Conservation (phyloP, 2,888 invertebrate species). For the Cheilosia variabilis region DNA sequence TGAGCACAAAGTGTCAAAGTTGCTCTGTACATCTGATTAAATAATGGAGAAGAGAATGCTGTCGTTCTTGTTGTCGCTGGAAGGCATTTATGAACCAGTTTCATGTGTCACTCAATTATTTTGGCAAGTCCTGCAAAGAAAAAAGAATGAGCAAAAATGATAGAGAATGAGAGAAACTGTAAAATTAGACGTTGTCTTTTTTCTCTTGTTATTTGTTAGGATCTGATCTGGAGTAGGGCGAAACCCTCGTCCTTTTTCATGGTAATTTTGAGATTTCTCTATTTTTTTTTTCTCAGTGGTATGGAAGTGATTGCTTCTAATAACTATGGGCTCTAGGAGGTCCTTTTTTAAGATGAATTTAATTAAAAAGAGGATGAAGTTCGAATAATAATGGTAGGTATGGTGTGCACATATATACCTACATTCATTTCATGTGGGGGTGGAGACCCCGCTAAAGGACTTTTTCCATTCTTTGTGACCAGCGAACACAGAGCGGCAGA, state of each 20-base stretch:
- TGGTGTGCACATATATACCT: background rate
- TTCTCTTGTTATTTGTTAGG: conserved; percentile 12
- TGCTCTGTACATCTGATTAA: conserved; percentile 66
- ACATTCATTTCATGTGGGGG: background rate
- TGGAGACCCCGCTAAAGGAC: background rate
- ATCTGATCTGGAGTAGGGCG: background rate
- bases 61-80: conserved; percentile 44
- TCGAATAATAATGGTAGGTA: background rate
- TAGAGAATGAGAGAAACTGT: conserved; percentile 39
- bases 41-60: conserved; percentile 51
- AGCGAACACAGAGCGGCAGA: no score
- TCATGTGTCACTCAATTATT: conserved; percentile 72
- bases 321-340: background rate
- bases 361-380: conserved; percentile 21
- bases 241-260: conserved; percentile 25
- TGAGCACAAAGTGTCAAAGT: conserved; percentile 71
- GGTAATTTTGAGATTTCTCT: conserved; percentile 35
- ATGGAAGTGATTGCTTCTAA: conserved; percentile 27
- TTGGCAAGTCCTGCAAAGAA: conserved; percentile 66
- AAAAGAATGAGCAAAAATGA: conserved; percentile 24
- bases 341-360: background rate
- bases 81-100: conserved; percentile 73
- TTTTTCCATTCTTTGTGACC: background rate
- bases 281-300: background rate
- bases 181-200: conserved; percentile 40